Evolutionary conservation across 1,140 invertebrate species (phyloP).

Genomic region (Conus betulinus): DNA sequence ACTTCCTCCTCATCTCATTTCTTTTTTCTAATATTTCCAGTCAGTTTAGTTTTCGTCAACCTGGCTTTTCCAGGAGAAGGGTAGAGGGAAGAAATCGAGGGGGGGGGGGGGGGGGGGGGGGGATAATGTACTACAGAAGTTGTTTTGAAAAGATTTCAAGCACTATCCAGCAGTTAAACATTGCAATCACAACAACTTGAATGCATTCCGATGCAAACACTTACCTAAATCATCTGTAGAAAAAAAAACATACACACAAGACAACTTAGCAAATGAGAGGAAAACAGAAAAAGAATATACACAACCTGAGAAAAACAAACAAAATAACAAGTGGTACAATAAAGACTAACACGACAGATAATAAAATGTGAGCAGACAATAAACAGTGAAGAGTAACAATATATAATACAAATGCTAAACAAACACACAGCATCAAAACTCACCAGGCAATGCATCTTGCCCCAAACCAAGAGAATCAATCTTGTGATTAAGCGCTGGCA

Average conservation of each 20-base stretch:
- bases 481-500: not conserved
- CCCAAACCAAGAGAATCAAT: slow-evolving; percentile 47
- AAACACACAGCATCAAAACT: slow-evolving; percentile 31
- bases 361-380: not conserved
- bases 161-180: not conserved
- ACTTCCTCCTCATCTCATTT: no score
- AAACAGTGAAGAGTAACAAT: not conserved
- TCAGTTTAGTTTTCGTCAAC: no score
- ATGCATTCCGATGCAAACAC: slow-evolving; percentile 16
- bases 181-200: not conserved
- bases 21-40: no score
- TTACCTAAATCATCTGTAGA: slow-evolving; percentile 34
- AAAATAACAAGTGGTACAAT: not conserved
- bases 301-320: not conserved
- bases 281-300: not conserved
- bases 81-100: no score
- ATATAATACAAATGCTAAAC: not conserved
- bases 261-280: not conserved
- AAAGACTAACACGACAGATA: not conserved
- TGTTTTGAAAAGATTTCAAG: no score
- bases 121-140: no score
- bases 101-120: no score
- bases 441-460: slow-evolving; percentile 53
- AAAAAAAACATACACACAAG: not conserved
- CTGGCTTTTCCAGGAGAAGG: no score